Evolutionary conservation across 2,113 vertebrate species (phyloP), one percentile per base, ranked within the genome.

Genomic region (Struthidea cinerea): DNA sequence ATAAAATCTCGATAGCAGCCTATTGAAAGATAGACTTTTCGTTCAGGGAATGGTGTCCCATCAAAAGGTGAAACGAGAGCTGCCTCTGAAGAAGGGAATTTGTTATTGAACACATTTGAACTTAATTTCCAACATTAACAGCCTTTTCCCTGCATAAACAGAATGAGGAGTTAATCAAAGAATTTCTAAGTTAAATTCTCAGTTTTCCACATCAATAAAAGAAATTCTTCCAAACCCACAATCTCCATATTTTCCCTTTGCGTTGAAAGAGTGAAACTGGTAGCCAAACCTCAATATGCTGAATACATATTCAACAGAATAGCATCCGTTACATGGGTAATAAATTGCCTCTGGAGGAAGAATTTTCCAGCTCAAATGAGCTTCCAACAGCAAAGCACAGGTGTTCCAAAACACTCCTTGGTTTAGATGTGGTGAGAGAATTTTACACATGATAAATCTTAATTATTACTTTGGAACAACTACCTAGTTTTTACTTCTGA

Each of bases 151-250:
- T 71, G n/a, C 53, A 74, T 78, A 92, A 96, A 93, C 50, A 93
- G 73, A 78, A 85, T 68, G 64, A 39, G n/a, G 42, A 91, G 7
- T 47, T 82, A 92, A 96, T 63, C 10, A 89, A 63, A 81, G 67
- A 84, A 78, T 83, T 92, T 95, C 87, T 55, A 90, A 92, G 67
- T 92, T 93, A 89, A 87, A 93, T 65, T 93, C 91, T 92, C 67
- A 69, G 28, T 90, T 96, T 89, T 95, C 84, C 81, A 41, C 76
- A 88, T 94, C 70, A 86, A 46, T 88, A 78, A 79, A 89, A 80
- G 19, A 79, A 95, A 80, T 87, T 87, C 56, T 82, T 90, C 64
- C 70, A 95, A 93, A 84, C 44, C 71, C 90, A 87, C 70, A 80
- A 55, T 77, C 53, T 84, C 91, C 20, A 16, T 75, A 70, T 80